Percentiles rank a stretch among this genome's conserved stretches.
Conservation (phyloP, 2,888 invertebrate species). For the Eristalis intricaria region DNA sequence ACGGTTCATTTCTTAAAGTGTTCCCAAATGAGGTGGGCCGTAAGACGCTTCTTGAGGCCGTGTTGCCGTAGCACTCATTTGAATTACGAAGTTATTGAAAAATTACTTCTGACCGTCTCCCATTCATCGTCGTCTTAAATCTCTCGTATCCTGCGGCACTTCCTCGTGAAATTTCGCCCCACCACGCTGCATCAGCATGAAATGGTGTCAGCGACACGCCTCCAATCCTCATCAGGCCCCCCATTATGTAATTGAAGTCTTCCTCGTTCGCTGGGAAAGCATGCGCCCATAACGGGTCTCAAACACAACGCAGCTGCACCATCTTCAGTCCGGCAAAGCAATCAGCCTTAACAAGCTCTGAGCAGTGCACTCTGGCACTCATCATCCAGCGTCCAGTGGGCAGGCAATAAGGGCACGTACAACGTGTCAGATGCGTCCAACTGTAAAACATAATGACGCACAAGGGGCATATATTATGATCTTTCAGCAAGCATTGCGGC, state of each 20-base stretch:
- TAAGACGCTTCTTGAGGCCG: no score
- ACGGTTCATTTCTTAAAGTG: no score
- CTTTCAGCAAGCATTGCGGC: background rate
- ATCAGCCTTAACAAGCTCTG: background rate
- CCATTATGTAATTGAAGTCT: conserved; percentile 9
- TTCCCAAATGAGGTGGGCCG: no score
- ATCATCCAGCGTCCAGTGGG: conserved; percentile 13
- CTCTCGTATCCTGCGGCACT: background rate
- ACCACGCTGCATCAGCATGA: background rate
- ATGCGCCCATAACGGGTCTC: conserved; percentile 15
- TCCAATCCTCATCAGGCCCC: background rate
- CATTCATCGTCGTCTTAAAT: no score
- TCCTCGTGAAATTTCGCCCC: background rate
- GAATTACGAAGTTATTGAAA: no score
- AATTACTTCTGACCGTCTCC: no score
- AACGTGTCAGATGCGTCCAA: conserved; percentile 48
- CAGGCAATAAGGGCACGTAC: conserved; percentile 37
- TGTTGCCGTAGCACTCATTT: no score
- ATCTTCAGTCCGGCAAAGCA: background rate
- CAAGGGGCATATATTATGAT: conserved; percentile 4
- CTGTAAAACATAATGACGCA: conserved; percentile 43
- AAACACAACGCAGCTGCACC: conserved; percentile 30
- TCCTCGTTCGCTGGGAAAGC: conserved; percentile 8
- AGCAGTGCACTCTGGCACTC: background rate
- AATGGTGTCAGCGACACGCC: background rate